phyloP scores from a whole-genome alignment of 2,888 invertebrate species.

The Mycalesis mineus region DNA sequence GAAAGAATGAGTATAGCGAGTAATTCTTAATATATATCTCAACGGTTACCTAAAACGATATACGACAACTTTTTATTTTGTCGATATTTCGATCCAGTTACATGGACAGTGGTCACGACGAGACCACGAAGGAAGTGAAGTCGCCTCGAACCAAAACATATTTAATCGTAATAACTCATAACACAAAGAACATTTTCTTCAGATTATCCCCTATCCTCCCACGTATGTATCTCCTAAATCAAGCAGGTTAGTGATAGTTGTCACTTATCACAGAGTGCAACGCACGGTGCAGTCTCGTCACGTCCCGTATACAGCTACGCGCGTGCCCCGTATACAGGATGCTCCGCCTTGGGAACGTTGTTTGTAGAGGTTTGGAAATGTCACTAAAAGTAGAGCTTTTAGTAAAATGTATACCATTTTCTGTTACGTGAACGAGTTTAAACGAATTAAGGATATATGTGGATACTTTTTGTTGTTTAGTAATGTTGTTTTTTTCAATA shows the following conservation, averaged over 20 bases:
- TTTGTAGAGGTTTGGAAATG: not conserved
- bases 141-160: too few species aligned
- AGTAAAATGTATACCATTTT: not conserved
- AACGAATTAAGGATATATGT: not conserved
- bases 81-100: too few species aligned
- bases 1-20: too few species aligned
- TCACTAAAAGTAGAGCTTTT: not conserved
- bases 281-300: not conserved
- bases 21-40: too few species aligned
- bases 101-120: too few species aligned
- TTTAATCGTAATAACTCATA: not conserved
- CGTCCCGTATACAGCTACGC: not conserved
- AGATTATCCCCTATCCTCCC: not conserved
- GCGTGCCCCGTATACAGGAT: slow-evolving; percentile 3
- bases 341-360: not conserved
- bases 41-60: too few species aligned
- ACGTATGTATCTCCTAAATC: not conserved
- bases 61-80: too few species aligned
- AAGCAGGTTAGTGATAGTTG: not conserved
- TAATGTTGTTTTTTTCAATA: too few species aligned
- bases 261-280: not conserved
- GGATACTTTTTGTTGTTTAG: too few species aligned
- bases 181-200: not conserved
- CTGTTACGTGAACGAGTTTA: not conserved
- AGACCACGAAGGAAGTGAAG: too few species aligned